Evolutionary conservation across 2,113 vertebrate genomes (phyloP).

Genomic region (Antechinus stuartii): DNA sequence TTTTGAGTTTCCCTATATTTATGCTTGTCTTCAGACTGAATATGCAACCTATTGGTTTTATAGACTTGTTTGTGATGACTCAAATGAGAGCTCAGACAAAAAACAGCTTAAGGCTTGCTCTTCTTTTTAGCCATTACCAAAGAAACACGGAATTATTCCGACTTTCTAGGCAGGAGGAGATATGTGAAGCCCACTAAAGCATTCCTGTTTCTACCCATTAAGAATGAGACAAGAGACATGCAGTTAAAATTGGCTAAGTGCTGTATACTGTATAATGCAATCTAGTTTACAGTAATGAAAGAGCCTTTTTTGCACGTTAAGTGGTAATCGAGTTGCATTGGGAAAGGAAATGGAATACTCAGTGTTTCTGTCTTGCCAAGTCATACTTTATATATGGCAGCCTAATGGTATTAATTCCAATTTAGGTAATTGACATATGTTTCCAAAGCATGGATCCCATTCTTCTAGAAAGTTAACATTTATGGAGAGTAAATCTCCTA

Average conservation of each 20-base stretch:
- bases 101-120: neutral
- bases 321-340: conserved; percentile 48
- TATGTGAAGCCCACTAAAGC: conserved; percentile 35
- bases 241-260: neutral
- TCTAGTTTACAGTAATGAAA: neutral
- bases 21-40: neutral
- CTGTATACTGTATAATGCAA: neutral
- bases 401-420: conserved; percentile 62
- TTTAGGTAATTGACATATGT: conserved; percentile 51
- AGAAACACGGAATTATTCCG: conserved; percentile 3
- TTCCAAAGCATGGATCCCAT: conserved; percentile 3
- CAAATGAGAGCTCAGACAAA: neutral
- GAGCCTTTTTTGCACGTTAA: conserved; percentile 19
- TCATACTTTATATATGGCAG: conserved; percentile 17
- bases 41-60: neutral
- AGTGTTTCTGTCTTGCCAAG: conserved; percentile 47
- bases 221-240: conserved; percentile 35
- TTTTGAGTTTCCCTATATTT: conserved; percentile 50
- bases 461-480: conserved; percentile 30
- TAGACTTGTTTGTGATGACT: neutral
- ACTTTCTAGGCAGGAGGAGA: neutral
- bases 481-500: conserved; percentile 59
- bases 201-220: conserved; percentile 32
- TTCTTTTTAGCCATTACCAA: conserved; percentile 41
- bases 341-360: conserved; percentile 26